Base-by-base conservation (phyloP, 2,797 vertebrate species). In the Syngnathus acus region DNA sequence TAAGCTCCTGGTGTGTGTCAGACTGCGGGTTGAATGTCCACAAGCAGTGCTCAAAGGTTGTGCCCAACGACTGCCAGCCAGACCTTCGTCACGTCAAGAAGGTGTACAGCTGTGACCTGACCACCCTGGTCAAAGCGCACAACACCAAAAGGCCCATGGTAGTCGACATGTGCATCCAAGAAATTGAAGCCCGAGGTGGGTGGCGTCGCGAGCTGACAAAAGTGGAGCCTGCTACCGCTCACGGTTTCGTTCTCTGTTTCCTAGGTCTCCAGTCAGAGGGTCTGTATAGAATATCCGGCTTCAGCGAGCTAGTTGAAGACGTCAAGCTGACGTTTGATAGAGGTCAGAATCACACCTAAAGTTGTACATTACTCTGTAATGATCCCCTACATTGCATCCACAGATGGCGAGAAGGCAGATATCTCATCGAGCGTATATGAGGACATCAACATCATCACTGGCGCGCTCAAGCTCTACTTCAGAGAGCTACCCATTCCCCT, bases 361-460 rank as follows among this genome's bases (percentile, higher is more conserved):
- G 32, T 32, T 32, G 32, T 32, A 4, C 32, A 4, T 32, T 4
- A 32, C 32, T 32, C 32, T 32, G 32, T 32, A 32, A 32, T 32
- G 32, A 32, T 32, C 32, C 32, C 32, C 32, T 32, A 26, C 6
- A 6, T n/a, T 55, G 37, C 17, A 4, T 72, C 72, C 62, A 57
- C 88, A 99, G 97, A 99, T 66, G 97, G 97, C 65, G 97, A 99
- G 83, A 98, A 96, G 81, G 97, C 94, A 8, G 97, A 99, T 75
- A 99, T 99, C 86, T 99, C 97, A 70, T 90, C 95, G 64, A 96
- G 91, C 73, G 90, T 92, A 70, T 99, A 99, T 79, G 97, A 99
- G 91, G 97, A 99, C 89, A 96, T 99, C 88, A 99, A 99, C 90
- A 94, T 98, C 87, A 98, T 99, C 92, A 95, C 95, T 4, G 97